Conservation (phyloP, 2,888 invertebrate species). For the Crematogaster levior region DNA sequence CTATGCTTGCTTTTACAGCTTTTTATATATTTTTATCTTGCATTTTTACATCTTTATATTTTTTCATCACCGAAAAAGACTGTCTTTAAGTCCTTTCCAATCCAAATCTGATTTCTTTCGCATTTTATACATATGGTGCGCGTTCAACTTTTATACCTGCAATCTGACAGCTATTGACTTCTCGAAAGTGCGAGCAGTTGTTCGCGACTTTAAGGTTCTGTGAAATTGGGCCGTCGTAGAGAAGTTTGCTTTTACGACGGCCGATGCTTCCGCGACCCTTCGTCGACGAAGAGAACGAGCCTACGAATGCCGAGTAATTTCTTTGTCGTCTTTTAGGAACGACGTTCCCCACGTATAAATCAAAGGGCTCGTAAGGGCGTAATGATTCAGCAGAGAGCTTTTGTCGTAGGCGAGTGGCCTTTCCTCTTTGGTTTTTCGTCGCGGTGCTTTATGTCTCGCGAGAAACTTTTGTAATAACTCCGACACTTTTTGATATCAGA, state of each 20-base stretch:
- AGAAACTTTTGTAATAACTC: slow-evolving; percentile 38
- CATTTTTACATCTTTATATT: background rate
- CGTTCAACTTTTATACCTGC: background rate
- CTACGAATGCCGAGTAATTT: slow-evolving; percentile 76
- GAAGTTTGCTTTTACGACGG: slow-evolving; percentile 67
- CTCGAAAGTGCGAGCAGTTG: slow-evolving; percentile 29
- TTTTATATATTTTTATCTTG: background rate
- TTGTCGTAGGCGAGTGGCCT: slow-evolving; percentile 67
- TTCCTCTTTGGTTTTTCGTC: slow-evolving; percentile 59
- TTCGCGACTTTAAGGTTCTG: slow-evolving; percentile 29
- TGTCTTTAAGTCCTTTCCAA: background rate
- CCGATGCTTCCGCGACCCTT: slow-evolving; percentile 39
- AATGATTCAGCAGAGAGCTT: slow-evolving; percentile 78
- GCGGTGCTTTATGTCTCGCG: slow-evolving; percentile 51
- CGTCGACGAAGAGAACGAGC: slow-evolving; percentile 55
- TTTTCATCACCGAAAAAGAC: background rate
- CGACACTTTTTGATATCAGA: slow-evolving; percentile 15
- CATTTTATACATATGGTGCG: background rate
- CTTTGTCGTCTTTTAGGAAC: slow-evolving; percentile 71
- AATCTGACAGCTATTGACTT: slow-evolving; percentile 18
- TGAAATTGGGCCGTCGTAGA: slow-evolving; percentile 43
- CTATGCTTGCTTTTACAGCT: background rate
- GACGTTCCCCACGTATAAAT: slow-evolving; percentile 79
- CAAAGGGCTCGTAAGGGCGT: slow-evolving; percentile 75
- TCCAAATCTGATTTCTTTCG: background rate